These are phyloP conservation scores for Danionella dracula DNA, from an alignment of 2,797 vertebrate genomes.

Conservation along the genomic window DNA sequence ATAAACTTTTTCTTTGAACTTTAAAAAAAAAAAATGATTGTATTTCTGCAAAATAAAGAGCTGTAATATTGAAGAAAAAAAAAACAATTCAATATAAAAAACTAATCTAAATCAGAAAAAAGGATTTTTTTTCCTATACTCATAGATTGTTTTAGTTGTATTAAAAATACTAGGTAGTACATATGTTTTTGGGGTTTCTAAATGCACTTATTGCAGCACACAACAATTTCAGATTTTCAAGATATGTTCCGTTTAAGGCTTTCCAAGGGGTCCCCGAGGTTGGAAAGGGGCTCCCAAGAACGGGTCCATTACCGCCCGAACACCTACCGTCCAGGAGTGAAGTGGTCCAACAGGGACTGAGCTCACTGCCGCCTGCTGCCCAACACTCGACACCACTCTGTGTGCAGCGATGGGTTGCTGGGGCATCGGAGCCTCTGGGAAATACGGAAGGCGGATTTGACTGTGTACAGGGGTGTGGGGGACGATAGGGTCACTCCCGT, in stretches of 20 bases:
- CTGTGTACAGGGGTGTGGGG: conserved; percentile 13
- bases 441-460: conserved; percentile 56
- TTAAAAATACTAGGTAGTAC: too few relatives aligned
- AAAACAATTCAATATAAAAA: too few relatives aligned
- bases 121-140: too few relatives aligned
- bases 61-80: too few relatives aligned
- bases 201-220: neutral
- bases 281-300: conserved; percentile 80
- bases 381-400: conserved; percentile 74
- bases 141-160: too few relatives aligned
- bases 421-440: conserved; percentile 54
- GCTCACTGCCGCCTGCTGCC: conserved; percentile 77
- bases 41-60: too few relatives aligned
- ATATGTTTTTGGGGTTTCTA: neutral
- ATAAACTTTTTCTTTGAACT: too few relatives aligned
- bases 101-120: too few relatives aligned
- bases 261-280: conserved; percentile 66
- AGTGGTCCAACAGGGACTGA: conserved; percentile 80
- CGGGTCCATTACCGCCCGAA: conserved; percentile 65
- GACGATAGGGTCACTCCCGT: conserved; percentile 10
- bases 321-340: conserved; percentile 70
- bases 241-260: conserved; percentile 57
- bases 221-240: too few relatives aligned
- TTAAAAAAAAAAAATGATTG: too few relatives aligned
- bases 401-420: conserved; percentile 72